Percentiles rank a stretch among this genome's conserved stretches.
Conservation (phyloP, 2,888 invertebrate species). For the Apamea crenata region DNA sequence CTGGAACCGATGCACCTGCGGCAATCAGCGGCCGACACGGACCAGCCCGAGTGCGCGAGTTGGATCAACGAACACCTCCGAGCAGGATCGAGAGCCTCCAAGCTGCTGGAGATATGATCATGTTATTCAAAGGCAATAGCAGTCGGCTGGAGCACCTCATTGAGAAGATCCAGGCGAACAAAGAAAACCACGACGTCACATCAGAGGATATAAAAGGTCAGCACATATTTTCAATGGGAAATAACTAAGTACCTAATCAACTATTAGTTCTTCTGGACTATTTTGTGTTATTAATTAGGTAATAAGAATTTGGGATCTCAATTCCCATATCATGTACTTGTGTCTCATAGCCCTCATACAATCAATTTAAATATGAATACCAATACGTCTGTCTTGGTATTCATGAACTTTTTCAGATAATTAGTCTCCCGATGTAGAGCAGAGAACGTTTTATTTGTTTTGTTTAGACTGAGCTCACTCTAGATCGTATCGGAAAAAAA, state of each 20-base stretch:
- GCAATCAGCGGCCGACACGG: slow-evolving; percentile 72
- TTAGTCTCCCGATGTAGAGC: not conserved
- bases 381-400: not conserved
- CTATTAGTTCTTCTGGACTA: not conserved
- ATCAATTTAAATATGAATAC: not conserved
- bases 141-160: slow-evolving; percentile 95
- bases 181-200: slow-evolving; percentile 92
- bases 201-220: slow-evolving; percentile 89
- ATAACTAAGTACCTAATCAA: not conserved
- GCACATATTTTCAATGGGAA: slow-evolving; percentile 45
- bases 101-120: slow-evolving; percentile 87
- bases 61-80: slow-evolving; percentile 59
- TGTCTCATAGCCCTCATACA: too few relatives aligned
- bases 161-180: slow-evolving; percentile 96
- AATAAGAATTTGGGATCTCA: not conserved
- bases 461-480: not conserved
- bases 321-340: not conserved
- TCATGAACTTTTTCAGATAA: not conserved
- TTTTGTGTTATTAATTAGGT: not conserved
- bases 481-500: not conserved
- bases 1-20: slow-evolving; percentile 89
- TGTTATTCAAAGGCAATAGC: slow-evolving; percentile 97
- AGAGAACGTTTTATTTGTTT: not conserved
- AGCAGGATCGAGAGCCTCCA: slow-evolving; percentile 49
- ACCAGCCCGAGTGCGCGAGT: slow-evolving; percentile 66